Evolutionary conservation across 2,797 vertebrate species (phyloP).

Genomic region (Micrastur ruficollis): DNA sequence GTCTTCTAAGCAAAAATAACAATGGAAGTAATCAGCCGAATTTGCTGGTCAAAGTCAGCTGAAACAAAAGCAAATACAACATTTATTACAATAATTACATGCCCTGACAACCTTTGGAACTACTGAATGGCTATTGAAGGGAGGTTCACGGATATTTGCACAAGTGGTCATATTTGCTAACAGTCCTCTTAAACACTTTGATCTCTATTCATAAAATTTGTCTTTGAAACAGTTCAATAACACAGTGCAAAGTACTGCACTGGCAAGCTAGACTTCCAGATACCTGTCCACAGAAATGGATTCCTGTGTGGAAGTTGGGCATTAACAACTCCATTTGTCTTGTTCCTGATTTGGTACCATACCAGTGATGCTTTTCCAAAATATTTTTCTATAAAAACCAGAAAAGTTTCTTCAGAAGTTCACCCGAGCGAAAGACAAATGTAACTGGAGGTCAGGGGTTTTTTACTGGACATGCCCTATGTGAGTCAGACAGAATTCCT

Average conservation of each 20-base stretch:
- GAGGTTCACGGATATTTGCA: conserved; percentile 66
- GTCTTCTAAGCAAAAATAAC: conserved; percentile 61
- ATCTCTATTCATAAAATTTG: conserved; percentile 61
- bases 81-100: conserved; percentile 67
- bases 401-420: background rate
- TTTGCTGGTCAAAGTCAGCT: conserved; percentile 56
- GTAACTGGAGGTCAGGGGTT: background rate
- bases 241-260: conserved; percentile 49
- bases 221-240: conserved; percentile 56
- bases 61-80: conserved; percentile 68
- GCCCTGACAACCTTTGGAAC: conserved; percentile 65
- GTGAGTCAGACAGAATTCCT: background rate
- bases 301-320: background rate
- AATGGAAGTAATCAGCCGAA: conserved; percentile 40
- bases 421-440: background rate
- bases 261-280: conserved; percentile 18
- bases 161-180: conserved; percentile 70
- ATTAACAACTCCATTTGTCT: background rate
- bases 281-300: background rate
- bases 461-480: background rate
- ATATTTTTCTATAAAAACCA: background rate
- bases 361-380: background rate
- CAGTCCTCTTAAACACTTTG: conserved; percentile 56
- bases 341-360: background rate
- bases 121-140: conserved; percentile 39